phyloP scores from a whole-genome alignment of 35 echinoderm and acorn worm genomes.

The Holothuria glaberrima region DNA sequence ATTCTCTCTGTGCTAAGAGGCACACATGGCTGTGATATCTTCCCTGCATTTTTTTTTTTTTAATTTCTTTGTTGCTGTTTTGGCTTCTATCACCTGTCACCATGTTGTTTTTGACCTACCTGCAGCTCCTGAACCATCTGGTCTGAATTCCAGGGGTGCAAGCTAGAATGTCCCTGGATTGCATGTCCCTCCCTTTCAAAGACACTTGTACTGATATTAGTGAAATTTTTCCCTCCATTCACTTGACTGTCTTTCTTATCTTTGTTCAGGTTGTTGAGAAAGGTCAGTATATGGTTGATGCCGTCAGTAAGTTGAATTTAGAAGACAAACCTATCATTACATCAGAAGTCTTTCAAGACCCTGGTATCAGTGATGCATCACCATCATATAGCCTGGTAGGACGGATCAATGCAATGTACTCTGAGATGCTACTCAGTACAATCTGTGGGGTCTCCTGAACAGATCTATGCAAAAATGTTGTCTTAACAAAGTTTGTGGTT shows the following conservation, averaged over 20 bases:
- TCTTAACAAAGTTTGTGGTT: no score
- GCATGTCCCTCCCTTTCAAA: no score
- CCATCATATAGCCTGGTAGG: conserved; percentile 38
- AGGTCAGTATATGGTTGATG: conserved; percentile 16
- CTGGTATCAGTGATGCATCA: not conserved
- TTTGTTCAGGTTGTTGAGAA: conserved; percentile 21
- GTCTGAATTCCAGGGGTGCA: no score
- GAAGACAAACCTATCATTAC: not conserved
- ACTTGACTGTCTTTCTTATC: not conserved
- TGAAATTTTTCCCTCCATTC: not conserved
- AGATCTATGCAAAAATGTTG: not conserved
- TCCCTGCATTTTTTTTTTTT: no score
- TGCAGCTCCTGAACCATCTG: no score
- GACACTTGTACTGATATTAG: no score
- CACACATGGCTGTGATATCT: no score
- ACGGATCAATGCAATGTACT: conserved; percentile 41
- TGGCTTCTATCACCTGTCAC: no score
- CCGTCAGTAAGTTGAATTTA: not conserved
- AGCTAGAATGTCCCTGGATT: no score
- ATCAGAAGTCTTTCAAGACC: conserved; percentile 19
- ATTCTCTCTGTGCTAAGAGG: no score
- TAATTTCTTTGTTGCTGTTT: no score
- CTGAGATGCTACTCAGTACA: conserved; percentile 33
- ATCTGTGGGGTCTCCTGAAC: conserved; percentile 1
- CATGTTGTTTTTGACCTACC: no score